phyloP scores from a whole-genome alignment of 2,888 invertebrate genomes.

The Thalpophila matura region DNA sequence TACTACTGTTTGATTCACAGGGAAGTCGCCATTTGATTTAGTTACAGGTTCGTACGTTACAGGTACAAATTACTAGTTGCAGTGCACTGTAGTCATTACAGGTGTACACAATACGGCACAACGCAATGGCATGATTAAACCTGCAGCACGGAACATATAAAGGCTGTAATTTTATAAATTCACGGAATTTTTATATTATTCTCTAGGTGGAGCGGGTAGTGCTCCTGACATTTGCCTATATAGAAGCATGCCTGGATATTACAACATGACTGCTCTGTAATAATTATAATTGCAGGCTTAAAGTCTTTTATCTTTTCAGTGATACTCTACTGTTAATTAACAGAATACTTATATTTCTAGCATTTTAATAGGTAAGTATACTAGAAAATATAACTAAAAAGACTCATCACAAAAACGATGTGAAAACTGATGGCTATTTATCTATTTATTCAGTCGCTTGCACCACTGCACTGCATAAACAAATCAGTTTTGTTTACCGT shows the following conservation, averaged over 20 bases:
- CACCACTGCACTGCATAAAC: slow-evolving; percentile 26
- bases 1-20: slow-evolving; percentile 15
- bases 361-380: no score
- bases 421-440: neutral
- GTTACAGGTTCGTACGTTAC: neutral
- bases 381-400: neutral
- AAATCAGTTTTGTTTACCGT: slow-evolving; percentile 30
- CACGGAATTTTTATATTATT: neutral
- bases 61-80: slow-evolving; percentile 27
- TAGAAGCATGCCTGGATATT: neutral
- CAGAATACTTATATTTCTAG: no score
- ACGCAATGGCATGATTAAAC: slow-evolving; percentile 22
- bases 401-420: neutral
- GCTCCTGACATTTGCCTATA: neutral
- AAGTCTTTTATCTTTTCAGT: neutral
- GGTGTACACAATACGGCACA: slow-evolving; percentile 11
- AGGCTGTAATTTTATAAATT: slow-evolving; percentile 11
- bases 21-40: slow-evolving; percentile 15
- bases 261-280: neutral
- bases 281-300: neutral
- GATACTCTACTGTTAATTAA: neutral
- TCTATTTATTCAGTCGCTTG: slow-evolving; percentile 6
- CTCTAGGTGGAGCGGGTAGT: neutral
- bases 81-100: slow-evolving; percentile 10
- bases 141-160: slow-evolving; percentile 12